Base-by-base conservation (phyloP, 2,113 vertebrate species). In the Chitala chitala region DNA sequence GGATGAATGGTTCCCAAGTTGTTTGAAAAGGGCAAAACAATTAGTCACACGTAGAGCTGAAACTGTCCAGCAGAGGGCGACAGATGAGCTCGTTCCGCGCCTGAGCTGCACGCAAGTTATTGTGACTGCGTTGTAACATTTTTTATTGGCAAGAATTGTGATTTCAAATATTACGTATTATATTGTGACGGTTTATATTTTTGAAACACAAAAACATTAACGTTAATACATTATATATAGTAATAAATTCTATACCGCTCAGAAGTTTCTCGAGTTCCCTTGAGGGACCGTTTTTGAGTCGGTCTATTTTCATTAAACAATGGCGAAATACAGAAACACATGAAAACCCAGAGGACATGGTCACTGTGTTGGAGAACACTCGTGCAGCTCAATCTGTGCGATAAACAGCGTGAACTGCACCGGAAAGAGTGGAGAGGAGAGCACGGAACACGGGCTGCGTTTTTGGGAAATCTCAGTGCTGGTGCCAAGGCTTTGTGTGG, bases 401-500 rank as follows among this genome's bases (percentile, higher is more conserved):
- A 71, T 55, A 71, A 56, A 56, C n/a, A 53, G 20, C 55, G 56
- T 22, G 31, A 40, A n/a, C 51, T 12, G 69, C 24, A 36, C 31
- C 53, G 51, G 69, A 42, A 56, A 56, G 53, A 40, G 69, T 50
- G 56, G 13, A 42, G 31, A 40, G 51, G 33, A 33, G 53, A 42
- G 36, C 33, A n/a, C 33, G 17, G 51, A 51, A 33, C 36, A 71
- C 69, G 26, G 51, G 69, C 69, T 38, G 51, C 36, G 13, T 40
- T 58, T 78, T 58, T 78, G 73, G 73, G 54, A 78, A 71, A n/a
- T 65, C 56, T 65, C 20, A 54, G 53, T 38, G 50, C 56, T 51
- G n/a, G 33, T n/a, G 59, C 70, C 77, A 81, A 38, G 65, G 73
- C 68, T 79, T 73, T 74, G 56, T 69, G 75, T 33, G 44, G 54